A percentile compares a stretch with the other conserved stretches of the same genome.
phyloP scores from a whole-genome alignment of 2,888 invertebrate genomes.

The Caenorhabditis sp. region DNA sequence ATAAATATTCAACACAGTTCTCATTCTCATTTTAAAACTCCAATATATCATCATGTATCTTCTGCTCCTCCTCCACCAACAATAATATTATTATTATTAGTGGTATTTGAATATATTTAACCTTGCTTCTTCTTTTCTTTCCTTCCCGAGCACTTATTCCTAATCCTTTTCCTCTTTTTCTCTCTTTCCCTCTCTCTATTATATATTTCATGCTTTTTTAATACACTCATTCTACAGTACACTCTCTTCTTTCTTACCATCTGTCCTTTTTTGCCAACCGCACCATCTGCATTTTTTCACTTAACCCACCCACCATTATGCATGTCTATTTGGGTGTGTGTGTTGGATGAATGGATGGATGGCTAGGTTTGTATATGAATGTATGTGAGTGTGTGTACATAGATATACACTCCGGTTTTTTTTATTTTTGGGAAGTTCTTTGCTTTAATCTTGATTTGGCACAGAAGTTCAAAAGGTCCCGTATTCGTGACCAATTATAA shows the following conservation, averaged over 20 bases:
- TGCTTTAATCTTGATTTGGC: no score
- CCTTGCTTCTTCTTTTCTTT: background rate
- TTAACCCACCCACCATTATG: slow-evolving; percentile 13
- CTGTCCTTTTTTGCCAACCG: slow-evolving; percentile 21
- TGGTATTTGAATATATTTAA: background rate
- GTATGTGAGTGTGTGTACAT: slow-evolving; percentile 1
- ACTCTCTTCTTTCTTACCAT: slow-evolving; percentile 11
- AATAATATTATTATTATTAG: no score
- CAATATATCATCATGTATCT: no score
- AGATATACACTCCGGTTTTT: slow-evolving; percentile 25
- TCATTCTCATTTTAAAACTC: no score
- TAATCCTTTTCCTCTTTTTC: slow-evolving; percentile 1
- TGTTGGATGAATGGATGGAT: slow-evolving; percentile 10
- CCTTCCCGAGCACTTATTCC: slow-evolving; percentile 6
- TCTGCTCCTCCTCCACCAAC: no score
- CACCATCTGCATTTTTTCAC: slow-evolving; percentile 42
- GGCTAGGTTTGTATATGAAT: no score
- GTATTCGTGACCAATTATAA: no score
- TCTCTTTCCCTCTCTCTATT: background rate
- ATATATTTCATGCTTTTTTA: slow-evolving; percentile 2
- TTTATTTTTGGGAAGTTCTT: slow-evolving; percentile 28
- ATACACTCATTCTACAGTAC: background rate
- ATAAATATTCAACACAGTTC: no score
- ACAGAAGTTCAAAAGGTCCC: no score
- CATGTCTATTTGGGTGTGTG: slow-evolving; percentile 25